Evolutionary conservation across 2,113 vertebrate genomes (phyloP).

Genomic region (Proteles cristata): DNA sequence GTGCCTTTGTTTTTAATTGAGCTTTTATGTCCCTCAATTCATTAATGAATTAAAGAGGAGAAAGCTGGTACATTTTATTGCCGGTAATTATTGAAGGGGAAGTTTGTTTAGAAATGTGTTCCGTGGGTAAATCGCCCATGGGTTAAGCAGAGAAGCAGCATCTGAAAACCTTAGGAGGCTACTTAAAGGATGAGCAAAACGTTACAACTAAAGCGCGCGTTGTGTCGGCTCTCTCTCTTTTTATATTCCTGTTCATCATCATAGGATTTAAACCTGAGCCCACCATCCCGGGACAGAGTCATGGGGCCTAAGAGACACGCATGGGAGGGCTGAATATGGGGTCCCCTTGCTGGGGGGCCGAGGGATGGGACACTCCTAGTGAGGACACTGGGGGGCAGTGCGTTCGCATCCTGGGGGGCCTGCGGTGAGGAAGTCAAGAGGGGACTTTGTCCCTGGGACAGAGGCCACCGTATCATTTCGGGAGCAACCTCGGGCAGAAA

Average conservation of each 20-base stretch:
- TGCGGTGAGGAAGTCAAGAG: not conserved
- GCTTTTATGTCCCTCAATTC: not conserved
- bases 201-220: accelerated
- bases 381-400: not conserved
- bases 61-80: not conserved
- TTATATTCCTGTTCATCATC: not conserved
- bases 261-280: not conserved
- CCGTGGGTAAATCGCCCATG: not conserved
- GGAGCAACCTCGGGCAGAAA: no score
- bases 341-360: accelerated
- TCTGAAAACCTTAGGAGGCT: not conserved
- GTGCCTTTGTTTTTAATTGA: not conserved
- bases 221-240: not conserved
- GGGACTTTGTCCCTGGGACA: not conserved
- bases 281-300: not conserved
- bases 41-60: not conserved
- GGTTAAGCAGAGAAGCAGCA: not conserved
- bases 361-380: accelerated
- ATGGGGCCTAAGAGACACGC: accelerated
- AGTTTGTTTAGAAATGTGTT: not conserved
- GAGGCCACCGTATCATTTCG: not conserved
- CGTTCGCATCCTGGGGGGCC: not conserved
- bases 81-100: not conserved
- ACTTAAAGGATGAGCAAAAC: not conserved
- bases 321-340: accelerated